Conservation (phyloP, 2,797 vertebrate genomes). For the Caiman crocodilus region DNA sequence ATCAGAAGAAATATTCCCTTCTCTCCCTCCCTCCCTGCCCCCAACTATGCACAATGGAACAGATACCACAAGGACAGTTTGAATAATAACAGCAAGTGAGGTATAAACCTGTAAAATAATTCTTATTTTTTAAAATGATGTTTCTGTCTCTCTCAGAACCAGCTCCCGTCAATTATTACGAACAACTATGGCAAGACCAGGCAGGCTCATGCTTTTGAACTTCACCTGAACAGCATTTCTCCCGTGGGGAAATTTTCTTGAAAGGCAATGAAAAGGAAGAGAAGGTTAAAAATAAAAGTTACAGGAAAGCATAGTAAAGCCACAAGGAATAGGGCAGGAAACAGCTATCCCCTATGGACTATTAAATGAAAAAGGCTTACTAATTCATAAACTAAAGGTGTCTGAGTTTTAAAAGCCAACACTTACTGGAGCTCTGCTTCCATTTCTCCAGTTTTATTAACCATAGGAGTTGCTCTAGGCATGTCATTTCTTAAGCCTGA, state of each 20-base stretch:
- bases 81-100: background rate
- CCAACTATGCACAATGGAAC: background rate
- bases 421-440: constrained; percentile 28
- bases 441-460: constrained; percentile 69
- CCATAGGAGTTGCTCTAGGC: constrained; percentile 44
- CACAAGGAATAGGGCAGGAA: constrained; percentile 33
- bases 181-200: background rate
- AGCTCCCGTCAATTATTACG: background rate
- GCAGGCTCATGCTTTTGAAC: constrained; percentile 32
- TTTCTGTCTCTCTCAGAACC: background rate
- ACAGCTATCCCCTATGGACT: constrained; percentile 36
- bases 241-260: constrained; percentile 18
- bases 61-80: background rate
- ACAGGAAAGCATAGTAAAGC: constrained; percentile 26
- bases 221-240: constrained; percentile 21
- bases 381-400: constrained; percentile 72
- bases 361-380: constrained; percentile 61
- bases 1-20: background rate
- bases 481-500: constrained; percentile 31
- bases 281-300: constrained; percentile 66
- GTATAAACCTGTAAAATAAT: constrained; percentile 4
- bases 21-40: background rate
- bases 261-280: constrained; percentile 43
- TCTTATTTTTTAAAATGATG: constrained; percentile 5
- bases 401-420: constrained; percentile 48